Percentiles rank a stretch among this genome's conserved stretches.
These are phyloP conservation scores for Laothoe populi DNA, from an alignment of 2,888 invertebrate genomes.

Conservation along the genomic window DNA sequence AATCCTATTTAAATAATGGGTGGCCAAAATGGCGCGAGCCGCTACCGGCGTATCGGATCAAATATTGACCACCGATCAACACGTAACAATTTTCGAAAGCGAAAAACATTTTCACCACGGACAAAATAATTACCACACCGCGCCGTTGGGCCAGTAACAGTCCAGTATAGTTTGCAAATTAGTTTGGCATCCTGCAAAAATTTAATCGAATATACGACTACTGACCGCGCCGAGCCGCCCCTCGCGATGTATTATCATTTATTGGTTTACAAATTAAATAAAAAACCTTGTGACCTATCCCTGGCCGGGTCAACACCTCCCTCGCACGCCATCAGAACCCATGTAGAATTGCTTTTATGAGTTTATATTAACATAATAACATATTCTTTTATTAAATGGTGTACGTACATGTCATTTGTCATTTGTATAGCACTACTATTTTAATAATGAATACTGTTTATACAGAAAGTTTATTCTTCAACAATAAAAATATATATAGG, in stretches of 20 bases:
- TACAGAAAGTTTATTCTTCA: too few relatives aligned
- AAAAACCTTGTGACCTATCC: constrained; percentile 51
- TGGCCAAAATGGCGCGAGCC: constrained; percentile 52
- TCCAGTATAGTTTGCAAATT: constrained; percentile 77
- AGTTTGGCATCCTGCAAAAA: constrained; percentile 72
- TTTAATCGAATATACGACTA: constrained; percentile 66
- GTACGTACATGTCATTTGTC: too few relatives aligned
- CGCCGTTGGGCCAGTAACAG: constrained; percentile 56
- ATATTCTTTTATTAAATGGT: too few relatives aligned
- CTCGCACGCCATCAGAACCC: not conserved
- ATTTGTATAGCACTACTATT: too few relatives aligned
- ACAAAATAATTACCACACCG: constrained; percentile 68
- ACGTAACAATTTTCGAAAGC: constrained; percentile 66
- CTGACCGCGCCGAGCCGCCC: constrained; percentile 43
- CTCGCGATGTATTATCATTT: constrained; percentile 80
- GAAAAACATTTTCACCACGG: constrained; percentile 70
- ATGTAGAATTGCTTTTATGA: not conserved
- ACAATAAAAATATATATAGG: too few relatives aligned
- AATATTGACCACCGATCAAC: constrained; percentile 80
- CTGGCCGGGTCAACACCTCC: constrained; percentile 1
- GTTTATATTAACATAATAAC: too few relatives aligned
- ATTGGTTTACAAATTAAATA: constrained; percentile 83
- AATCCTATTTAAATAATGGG: constrained; percentile 63
- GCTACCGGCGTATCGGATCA: constrained; percentile 50
- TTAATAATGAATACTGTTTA: too few relatives aligned